These are phyloP conservation scores for Apolygus lucorum DNA, from an alignment of 1,140 invertebrate species.

Conservation along the genomic window DNA sequence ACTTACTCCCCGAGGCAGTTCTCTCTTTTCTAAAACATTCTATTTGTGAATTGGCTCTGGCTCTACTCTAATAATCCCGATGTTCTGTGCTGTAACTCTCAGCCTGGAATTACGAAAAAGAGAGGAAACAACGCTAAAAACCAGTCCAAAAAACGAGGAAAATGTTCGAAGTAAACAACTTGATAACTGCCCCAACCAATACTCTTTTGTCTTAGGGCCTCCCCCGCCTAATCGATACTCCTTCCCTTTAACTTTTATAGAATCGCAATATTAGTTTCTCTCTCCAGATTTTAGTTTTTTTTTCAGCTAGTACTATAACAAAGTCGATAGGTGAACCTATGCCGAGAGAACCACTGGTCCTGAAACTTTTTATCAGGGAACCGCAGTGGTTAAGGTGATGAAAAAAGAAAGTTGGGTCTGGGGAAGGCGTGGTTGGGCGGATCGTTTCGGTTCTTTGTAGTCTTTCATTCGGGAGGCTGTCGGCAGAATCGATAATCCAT, in stretches of 20 bases:
- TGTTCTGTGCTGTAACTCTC: neutral
- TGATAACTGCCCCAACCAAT: neutral
- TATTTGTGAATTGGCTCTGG: neutral
- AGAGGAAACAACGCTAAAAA: too few relatives aligned
- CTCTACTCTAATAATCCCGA: neutral
- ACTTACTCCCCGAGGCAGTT: neutral
- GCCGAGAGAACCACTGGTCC: too few relatives aligned
- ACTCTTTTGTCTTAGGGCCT: neutral
- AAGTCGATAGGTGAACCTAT: too few relatives aligned
- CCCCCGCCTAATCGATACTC: neutral
- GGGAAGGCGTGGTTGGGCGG: neutral
- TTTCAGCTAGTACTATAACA: too few relatives aligned
- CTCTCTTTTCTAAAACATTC: neutral
- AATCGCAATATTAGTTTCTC: neutral
- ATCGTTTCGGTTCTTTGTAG: neutral
- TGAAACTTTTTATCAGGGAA: neutral
- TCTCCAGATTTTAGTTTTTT: too few relatives aligned
- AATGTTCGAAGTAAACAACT: neutral
- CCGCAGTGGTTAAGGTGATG: neutral
- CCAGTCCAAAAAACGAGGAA: too few relatives aligned
- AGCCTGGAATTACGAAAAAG: neutral
- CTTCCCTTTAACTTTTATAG: neutral
- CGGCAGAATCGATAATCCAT: neutral
- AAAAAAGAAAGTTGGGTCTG: neutral
- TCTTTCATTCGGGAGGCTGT: neutral